These are phyloP conservation scores for Gadus chalcogrammus DNA, from an alignment of 2,113 vertebrate genomes.

Conservation along the genomic window DNA sequence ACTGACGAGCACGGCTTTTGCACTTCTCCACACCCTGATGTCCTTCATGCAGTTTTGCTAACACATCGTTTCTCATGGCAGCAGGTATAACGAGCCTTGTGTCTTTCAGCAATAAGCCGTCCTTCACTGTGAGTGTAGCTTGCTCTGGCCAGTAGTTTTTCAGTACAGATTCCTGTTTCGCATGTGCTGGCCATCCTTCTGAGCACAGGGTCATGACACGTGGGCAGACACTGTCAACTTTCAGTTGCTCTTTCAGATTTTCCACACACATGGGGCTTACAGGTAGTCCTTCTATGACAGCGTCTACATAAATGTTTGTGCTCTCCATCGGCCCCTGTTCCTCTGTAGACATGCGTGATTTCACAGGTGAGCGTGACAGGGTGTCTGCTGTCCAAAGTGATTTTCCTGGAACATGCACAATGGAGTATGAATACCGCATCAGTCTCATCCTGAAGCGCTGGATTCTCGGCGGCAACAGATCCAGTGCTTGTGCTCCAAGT, in stretches of 20 bases:
- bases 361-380: conserved; percentile 11
- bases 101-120: too few species aligned
- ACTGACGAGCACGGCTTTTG: too few species aligned
- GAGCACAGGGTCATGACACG: neutral
- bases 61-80: too few species aligned
- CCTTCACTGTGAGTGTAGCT: neutral
- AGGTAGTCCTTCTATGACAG: conserved; percentile 6
- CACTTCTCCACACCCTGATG: too few species aligned
- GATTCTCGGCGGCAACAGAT: conserved; percentile 7
- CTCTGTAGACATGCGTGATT: neutral
- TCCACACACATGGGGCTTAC: neutral
- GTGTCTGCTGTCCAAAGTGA: too few species aligned
- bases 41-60: too few species aligned
- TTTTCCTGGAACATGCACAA: too few species aligned
- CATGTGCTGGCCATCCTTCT: conserved; percentile 14
- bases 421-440: too few species aligned
- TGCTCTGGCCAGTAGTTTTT: neutral
- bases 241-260: neutral
- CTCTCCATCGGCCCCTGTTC: conserved; percentile 13
- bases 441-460: conserved; percentile 15
- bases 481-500: too few species aligned
- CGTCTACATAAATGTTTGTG: conserved; percentile 23
- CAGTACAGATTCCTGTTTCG: neutral
- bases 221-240: neutral
- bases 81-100: too few species aligned